Evolutionary conservation across 2,113 vertebrate species (phyloP).

Genomic region (Chinchilla lanigera): DNA sequence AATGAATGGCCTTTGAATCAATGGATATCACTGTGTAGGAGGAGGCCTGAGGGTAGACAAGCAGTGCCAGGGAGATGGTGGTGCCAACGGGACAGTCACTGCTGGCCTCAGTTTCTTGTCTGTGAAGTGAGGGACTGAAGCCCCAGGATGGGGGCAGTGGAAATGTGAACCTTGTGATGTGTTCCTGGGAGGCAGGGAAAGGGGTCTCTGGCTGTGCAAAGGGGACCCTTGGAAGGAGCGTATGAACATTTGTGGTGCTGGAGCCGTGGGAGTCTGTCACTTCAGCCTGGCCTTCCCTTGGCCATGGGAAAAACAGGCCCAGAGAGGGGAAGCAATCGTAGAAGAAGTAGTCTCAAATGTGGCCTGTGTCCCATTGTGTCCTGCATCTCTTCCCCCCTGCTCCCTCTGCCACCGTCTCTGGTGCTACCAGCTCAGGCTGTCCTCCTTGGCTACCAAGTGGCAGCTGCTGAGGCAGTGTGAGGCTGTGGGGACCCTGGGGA

Average conservation of each 20-base stretch:
- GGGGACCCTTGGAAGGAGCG: background rate
- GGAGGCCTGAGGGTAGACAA: background rate
- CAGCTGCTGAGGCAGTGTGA: background rate
- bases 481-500: background rate
- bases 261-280: background rate
- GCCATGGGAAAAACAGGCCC: background rate
- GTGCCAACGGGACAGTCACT: background rate
- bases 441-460: background rate
- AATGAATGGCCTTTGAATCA: too few relatives aligned
- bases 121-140: background rate
- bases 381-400: background rate
- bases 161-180: background rate
- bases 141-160: background rate
- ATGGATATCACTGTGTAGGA: background rate
- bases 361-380: background rate
- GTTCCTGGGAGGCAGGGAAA: background rate
- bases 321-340: background rate
- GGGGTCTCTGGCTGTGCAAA: background rate
- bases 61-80: fast-evolving
- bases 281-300: background rate
- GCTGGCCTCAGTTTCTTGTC: background rate
- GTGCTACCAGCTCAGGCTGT: background rate
- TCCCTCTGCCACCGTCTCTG: background rate
- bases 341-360: background rate
- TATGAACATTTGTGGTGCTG: background rate